Conservation (phyloP, 2,888 invertebrate genomes). For the Cataglyphis rosenhaueri region DNA sequence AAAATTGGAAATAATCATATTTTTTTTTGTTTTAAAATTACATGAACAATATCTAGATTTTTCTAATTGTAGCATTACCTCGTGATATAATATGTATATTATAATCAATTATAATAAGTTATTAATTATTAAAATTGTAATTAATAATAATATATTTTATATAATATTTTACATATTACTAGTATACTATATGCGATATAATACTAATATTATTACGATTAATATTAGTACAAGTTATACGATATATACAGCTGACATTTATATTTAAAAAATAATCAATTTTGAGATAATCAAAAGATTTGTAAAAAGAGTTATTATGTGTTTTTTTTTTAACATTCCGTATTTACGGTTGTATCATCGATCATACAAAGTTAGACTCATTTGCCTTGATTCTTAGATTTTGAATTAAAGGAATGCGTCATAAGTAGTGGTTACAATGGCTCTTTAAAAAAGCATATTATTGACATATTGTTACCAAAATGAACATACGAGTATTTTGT, state of each 20-base stretch:
- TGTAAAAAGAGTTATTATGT: background rate
- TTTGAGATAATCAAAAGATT: background rate
- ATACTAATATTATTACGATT: background rate
- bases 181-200: background rate
- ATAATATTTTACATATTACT: background rate
- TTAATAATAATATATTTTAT: background rate
- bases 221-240: background rate
- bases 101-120: background rate
- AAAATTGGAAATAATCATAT: background rate
- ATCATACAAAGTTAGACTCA: background rate
- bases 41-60: background rate
- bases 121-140: conserved; percentile 7
- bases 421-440: background rate
- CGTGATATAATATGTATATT: background rate
- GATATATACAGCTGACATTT: background rate
- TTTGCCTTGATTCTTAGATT: background rate
- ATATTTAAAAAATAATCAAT: background rate
- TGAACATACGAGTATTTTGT: too few species aligned
- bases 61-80: background rate
- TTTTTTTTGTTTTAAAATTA: conserved; percentile 3
- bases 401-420: conserved; percentile 13
- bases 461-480: too few species aligned
- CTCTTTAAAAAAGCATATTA: too few species aligned
- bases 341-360: background rate
- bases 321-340: background rate